Conservation (phyloP, 2,797 vertebrate genomes). For the Anguilla megastoma region DNA sequence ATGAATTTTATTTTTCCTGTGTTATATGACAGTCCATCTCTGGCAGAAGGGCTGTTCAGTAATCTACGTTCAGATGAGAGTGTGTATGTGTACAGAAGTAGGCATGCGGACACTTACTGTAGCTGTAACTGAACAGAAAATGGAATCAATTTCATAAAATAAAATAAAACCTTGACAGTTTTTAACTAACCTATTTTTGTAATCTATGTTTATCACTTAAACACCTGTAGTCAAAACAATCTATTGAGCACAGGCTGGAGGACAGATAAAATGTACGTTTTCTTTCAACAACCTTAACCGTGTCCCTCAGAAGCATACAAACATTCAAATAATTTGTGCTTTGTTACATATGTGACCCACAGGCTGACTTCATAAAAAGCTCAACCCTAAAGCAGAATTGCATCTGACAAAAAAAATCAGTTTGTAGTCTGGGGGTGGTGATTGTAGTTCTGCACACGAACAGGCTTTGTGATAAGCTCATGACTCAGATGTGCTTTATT, state of each 20-base stretch:
- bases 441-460: not conserved
- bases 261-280: not conserved
- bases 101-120: not conserved
- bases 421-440: not conserved
- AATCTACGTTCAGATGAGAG: not conserved
- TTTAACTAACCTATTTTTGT: not conserved
- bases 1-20: not conserved
- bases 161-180: not conserved
- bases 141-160: not conserved
- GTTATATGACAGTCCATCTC: not conserved
- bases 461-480: not conserved
- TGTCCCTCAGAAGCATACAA: not conserved
- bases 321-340: not conserved
- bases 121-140: not conserved
- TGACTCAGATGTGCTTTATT: not conserved
- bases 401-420: not conserved
- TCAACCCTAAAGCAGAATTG: not conserved
- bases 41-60: not conserved
- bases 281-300: not conserved
- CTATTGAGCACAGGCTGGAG: not conserved
- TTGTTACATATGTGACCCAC: not conserved
- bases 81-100: not conserved
- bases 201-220: no score
- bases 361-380: not conserved
- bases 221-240: not conserved